Evolutionary conservation across 30 jellyfish, hydroid and myxozoan species (phyloP).

Genomic region (Pelagia noctiluca): DNA sequence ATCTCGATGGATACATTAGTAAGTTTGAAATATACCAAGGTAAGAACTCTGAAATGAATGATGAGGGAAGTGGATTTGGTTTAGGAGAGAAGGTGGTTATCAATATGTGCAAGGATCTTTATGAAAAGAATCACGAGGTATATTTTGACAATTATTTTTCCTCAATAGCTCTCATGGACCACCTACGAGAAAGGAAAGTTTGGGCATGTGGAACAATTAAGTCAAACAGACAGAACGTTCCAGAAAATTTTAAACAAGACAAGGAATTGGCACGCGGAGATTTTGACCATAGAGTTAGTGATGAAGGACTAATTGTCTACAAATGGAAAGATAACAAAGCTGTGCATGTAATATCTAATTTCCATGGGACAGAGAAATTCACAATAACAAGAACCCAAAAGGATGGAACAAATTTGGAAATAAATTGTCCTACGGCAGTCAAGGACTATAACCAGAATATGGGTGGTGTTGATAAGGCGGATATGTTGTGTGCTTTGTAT

Average conservation of each 20-base stretch:
- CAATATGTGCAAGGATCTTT: constrained; percentile 26
- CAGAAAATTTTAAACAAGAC: constrained; percentile 31
- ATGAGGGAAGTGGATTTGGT: constrained; percentile 9
- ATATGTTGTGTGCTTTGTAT: constrained; percentile 70
- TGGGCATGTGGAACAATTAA: constrained; percentile 47
- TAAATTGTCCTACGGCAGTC: constrained; percentile 62
- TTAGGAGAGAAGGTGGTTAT: constrained; percentile 62
- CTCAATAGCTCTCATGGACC: constrained; percentile 63
- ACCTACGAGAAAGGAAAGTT: background rate
- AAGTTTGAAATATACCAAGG: constrained; percentile 80
- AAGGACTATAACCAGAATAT: constrained; percentile 44
- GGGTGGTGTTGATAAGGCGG: constrained; percentile 90
- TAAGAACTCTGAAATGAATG: constrained; percentile 27
- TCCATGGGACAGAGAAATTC: constrained; percentile 18
- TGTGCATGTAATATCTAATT: too few species aligned
- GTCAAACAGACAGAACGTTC: constrained; percentile 42
- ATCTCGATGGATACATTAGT: constrained; percentile 77
- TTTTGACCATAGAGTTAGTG: constrained; percentile 61
- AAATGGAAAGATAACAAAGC: constrained; percentile 85
- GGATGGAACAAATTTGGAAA: constrained; percentile 48
- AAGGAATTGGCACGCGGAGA: constrained; percentile 59
- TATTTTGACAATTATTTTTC: constrained; percentile 62
- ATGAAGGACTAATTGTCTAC: constrained; percentile 41
- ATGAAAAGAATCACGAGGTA: constrained; percentile 67
- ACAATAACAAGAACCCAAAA: constrained; percentile 20